Evolutionary conservation across 2,888 invertebrate genomes (phyloP), one percentile per base, ranked within the genome.

Genomic region (Tiliacea aurago): DNA sequence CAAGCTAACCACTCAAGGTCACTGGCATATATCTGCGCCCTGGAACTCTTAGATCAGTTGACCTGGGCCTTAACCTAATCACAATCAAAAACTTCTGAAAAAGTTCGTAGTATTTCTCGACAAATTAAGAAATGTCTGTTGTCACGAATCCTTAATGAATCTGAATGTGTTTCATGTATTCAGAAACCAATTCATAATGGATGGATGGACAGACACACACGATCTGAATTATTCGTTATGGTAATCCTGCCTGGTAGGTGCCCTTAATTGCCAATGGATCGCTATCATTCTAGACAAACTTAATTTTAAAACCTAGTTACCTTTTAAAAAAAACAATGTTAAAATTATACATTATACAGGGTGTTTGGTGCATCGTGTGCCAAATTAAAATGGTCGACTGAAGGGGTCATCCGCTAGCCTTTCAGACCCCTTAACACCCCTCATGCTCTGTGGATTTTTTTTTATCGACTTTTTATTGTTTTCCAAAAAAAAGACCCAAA

Each of bases 171-270:
- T 68, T 61, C 67, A 65, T 58, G 41, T 58, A 71, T 70, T 51
- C 71, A 58, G 62, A 69, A 66, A 58, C 65, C 28, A 43, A 76
- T 76, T 58, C 55, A 66, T 63, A 80, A 51, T 70, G 63, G 20
- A 70, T 73, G n/a, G n/a, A n/a, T n/a, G n/a, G n/a, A 73, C 62
- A 70, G 70, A 75, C 56, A 81, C 80, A 80, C 63, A 76, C 69
- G 76, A 76, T 72, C 66, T 63, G 62, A 80, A 81, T 70, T 75
- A 75, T 79, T 67, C 59, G 55, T 33, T 81, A 76, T 73, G 69
- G 58, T 72, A 81, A 78, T 75, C 47, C n/a, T 43, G 51, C 45
- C 43, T 41, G 43, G 59, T 58, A 56, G 70, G 58, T 67, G 59
- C 58, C 66, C 53, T 62, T 75, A 69, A 67, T 81, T 76, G 75